Base-by-base conservation (phyloP, 2,888 invertebrate species). In the Pyrocoelia pectoralis region DNA sequence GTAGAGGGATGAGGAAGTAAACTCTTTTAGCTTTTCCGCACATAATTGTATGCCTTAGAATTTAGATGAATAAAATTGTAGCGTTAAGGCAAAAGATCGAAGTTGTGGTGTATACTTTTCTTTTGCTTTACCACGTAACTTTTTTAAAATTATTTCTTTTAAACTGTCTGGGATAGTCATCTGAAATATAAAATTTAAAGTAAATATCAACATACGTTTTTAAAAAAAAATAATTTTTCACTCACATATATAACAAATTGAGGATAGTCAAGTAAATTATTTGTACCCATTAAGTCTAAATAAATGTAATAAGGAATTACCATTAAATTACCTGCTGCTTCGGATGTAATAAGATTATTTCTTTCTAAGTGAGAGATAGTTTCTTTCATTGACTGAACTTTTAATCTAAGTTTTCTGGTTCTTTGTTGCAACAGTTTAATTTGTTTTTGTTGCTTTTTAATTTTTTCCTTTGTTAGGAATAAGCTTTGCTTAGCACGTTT, bases 21-120 rank as follows among this genome's bases (percentile, higher is more conserved):
- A 38, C n/a, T 38, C 12, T 38, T 38, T 9, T n/a, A 38, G 38
- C 12, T 38, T 38, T 38, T 38, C 3, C 38, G 38, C 10, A 38
- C 38, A 38, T n/a, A 38, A 38, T 38, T 38, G 38, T 38, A 38
- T 10, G 38, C 38, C 38, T n/a, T n/a, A n/a, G n/a, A n/a, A n/a
- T n/a, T 38, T 38, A 38, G 38, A 38, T 38, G 38, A 38, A 38
- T 38, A 38, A 38, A 38, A 38, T 38, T 38, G 38, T 38, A 38
- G 10, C 38, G 38, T 38, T 12, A 38, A 38, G 12, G 38, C 38
- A 38, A 38, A 38, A 38, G 38, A 38, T 38, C 38, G 10, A 38
- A 38, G 38, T 38, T 38, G 38, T n/a, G 38, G 38, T 10, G 38
- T n/a, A 38, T 38, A 38, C 12, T 38, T 38, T 38, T 38, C 12